These are phyloP conservation scores for Portunus trituberculatus DNA, from an alignment of 1,140 invertebrate genomes.

Conservation along the genomic window DNA sequence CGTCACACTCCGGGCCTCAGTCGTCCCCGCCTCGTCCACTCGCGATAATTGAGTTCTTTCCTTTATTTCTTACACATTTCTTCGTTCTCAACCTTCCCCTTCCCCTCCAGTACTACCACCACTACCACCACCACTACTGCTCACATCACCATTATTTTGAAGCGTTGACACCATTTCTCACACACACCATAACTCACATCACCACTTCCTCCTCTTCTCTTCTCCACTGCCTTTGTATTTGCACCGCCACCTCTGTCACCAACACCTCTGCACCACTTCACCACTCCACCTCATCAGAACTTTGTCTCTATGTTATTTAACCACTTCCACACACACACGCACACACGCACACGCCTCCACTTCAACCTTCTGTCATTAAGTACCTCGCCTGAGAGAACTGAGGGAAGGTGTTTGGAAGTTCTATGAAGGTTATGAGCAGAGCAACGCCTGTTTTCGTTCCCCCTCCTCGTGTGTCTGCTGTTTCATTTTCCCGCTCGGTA, in stretches of 20 bases:
- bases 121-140: not conserved
- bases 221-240: not conserved
- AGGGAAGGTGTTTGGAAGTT: not conserved
- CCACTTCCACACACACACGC: not conserved
- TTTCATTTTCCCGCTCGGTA: no score
- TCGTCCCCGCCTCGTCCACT: not conserved
- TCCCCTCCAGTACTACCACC: not conserved
- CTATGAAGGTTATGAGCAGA: not conserved
- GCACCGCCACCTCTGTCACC: not conserved
- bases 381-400: not conserved
- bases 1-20: not conserved
- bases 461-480: not conserved
- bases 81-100: not conserved
- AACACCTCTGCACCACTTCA: not conserved
- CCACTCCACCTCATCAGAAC: not conserved
- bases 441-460: not conserved
- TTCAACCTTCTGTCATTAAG: not conserved
- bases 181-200: not conserved
- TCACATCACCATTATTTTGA: not conserved
- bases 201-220: not conserved
- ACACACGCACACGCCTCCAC: not conserved
- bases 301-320: not conserved
- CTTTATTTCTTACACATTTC: not conserved
- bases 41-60: not conserved
- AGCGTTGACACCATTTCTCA: not conserved